Evolutionary conservation across 2,888 invertebrate genomes (phyloP), one percentile per base, ranked within the genome.

Genomic region (Acanthosepion pharaonis): DNA sequence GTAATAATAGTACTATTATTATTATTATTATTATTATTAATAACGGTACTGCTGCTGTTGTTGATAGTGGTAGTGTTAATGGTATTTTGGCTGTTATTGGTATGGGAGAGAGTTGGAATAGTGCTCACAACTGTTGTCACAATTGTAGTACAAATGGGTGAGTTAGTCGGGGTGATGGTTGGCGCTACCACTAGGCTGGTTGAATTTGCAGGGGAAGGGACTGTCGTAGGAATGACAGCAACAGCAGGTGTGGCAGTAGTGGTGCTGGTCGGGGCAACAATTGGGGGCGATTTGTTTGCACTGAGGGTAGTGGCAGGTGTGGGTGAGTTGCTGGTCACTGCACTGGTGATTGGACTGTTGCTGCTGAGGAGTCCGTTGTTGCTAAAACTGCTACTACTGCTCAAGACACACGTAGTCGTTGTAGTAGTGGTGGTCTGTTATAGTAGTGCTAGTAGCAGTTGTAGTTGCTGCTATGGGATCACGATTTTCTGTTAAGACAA

Each of bases 321-420:
- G 15, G 93, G 18, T 28, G 92, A 51, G 28, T 49, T 49, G n/a
- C 51, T 93, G 49, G 93, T 53, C 49, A 53, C 53, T 49, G 53
- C n/a, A 53, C 93, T 93, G 8, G 28, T 49, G 93, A 53, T 53
- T 18, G 93, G 93, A 93, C 49, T 93, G 49, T 33, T 93, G 93
- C 91, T 48, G 91, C 92, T 92, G 18, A 93, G n/a, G 93, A 28
- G 93, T 49, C 53, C 53, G 49, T 53, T 93, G 28, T 93, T 49
- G 93, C 93, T 93, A 93, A 51, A 53, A 93, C 93, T 55, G 55
- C 94, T 94, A 55, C 94, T 94, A 48, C 94, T 94, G 64, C 94
- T 94, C 20, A 64, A 28, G 33, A 42, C 94, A 94, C 94, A 94
- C 64, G 59, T 94, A 33, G 94, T 94, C 55, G 59, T 94, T 23